These are phyloP conservation scores for Yponomeuta evonymella DNA, from an alignment of 2,888 invertebrate genomes.

Conservation along the genomic window DNA sequence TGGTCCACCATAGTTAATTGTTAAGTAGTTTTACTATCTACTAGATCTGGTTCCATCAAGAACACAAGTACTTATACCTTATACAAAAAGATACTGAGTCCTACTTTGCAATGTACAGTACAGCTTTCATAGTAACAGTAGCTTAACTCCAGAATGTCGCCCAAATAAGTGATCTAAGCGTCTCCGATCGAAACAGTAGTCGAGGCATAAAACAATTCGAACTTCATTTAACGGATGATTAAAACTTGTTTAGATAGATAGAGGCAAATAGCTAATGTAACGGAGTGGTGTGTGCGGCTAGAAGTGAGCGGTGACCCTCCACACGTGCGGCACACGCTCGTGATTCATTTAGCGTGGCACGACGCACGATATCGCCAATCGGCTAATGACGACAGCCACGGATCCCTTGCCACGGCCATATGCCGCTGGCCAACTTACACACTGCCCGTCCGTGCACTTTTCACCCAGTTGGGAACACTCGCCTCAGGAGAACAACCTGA, in stretches of 20 bases:
- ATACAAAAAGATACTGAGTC: not conserved
- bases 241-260: not conserved
- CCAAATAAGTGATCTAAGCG: not conserved
- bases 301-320: slow-evolving; percentile 71
- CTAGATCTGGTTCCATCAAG: not conserved
- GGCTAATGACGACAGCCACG: slow-evolving; percentile 37
- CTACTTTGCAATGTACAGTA: not conserved
- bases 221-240: slow-evolving; percentile 5
- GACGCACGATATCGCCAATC: slow-evolving; percentile 34
- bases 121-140: not conserved
- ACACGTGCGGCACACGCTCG: slow-evolving; percentile 52
- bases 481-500: not conserved
- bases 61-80: too few relatives aligned
- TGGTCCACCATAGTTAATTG: not conserved
- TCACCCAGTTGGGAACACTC: slow-evolving; percentile 34
- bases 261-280: not conserved
- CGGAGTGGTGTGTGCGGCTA: not conserved
- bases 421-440: slow-evolving; percentile 61
- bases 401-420: slow-evolving; percentile 64
- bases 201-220: not conserved
- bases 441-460: slow-evolving; percentile 53
- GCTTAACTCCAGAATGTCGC: not conserved
- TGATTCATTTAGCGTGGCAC: slow-evolving; percentile 55
- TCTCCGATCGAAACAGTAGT: not conserved
- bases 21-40: not conserved